A percentile compares a stretch with the other conserved stretches of the same genome.
phyloP scores from a whole-genome alignment of 2,797 vertebrate genomes.

The Luscinia megarhynchos region DNA sequence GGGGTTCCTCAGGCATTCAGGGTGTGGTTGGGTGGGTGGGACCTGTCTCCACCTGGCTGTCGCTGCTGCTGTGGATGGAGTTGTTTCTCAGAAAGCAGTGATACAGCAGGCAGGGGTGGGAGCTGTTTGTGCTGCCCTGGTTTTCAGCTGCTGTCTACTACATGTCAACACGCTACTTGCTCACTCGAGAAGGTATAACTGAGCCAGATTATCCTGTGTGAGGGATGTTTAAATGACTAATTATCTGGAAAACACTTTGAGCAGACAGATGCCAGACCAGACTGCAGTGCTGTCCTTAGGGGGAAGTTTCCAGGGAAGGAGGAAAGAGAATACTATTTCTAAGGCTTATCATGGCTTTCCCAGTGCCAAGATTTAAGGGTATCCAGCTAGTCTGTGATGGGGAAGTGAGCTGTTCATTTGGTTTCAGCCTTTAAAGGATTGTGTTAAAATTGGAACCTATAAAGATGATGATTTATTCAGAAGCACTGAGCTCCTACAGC shows the following conservation, averaged over 20 bases:
- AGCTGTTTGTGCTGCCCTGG: neutral
- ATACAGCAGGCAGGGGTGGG: neutral
- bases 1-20: neutral
- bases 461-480: neutral
- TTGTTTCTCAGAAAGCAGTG: neutral
- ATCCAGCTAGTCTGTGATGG: neutral
- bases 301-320: neutral
- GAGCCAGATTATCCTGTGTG: neutral
- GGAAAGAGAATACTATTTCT: neutral
- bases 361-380: neutral
- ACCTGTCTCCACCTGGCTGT: neutral
- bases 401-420: neutral
- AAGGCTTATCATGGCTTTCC: neutral
- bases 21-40: rapidly evolving
- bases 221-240: neutral
- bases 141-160: neutral
- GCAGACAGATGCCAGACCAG: neutral
- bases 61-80: neutral
- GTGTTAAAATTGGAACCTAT: neutral
- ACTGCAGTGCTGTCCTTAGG: neutral
- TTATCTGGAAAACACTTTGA: conserved; percentile 20
- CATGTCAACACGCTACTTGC: neutral
- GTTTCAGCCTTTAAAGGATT: neutral
- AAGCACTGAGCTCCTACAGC: neutral
- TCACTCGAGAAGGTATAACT: neutral